Evolutionary conservation across 1,140 invertebrate species (phyloP).

Genomic region (Dinothrombium tinctorium): DNA sequence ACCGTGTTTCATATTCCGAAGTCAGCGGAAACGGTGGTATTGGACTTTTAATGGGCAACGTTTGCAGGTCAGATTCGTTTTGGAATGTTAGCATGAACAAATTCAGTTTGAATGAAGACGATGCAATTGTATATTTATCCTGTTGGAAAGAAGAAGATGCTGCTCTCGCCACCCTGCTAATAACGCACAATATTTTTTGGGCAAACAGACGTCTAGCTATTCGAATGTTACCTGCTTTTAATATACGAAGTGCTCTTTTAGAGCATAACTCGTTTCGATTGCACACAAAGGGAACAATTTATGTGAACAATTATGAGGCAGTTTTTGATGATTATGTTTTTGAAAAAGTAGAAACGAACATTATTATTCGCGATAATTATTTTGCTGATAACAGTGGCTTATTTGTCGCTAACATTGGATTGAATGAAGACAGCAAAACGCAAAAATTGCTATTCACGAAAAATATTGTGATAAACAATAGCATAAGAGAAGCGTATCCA

Average conservation of each 20-base stretch:
- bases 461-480: slow-evolving; percentile 67
- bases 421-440: slow-evolving; percentile 54
- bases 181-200: slow-evolving; percentile 57
- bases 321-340: slow-evolving; percentile 19
- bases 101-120: slow-evolving; percentile 46
- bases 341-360: slow-evolving; percentile 23
- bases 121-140: slow-evolving; percentile 46
- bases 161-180: slow-evolving; percentile 30
- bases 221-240: slow-evolving; percentile 56
- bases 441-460: slow-evolving; percentile 63
- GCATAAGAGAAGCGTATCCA: slow-evolving; percentile 57
- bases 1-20: slow-evolving; percentile 50
- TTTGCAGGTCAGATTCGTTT: slow-evolving; percentile 27
- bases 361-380: slow-evolving; percentile 62
- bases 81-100: slow-evolving; percentile 63
- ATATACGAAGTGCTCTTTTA: slow-evolving; percentile 40
- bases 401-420: slow-evolving; percentile 60
- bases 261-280: slow-evolving; percentile 67
- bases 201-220: slow-evolving; percentile 42
- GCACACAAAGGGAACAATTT: slow-evolving; percentile 53
- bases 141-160: slow-evolving; percentile 35
- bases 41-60: slow-evolving; percentile 45
- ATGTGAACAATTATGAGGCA: slow-evolving; percentile 55
- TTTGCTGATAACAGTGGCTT: slow-evolving; percentile 62
- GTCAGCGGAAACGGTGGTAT: slow-evolving; percentile 56